Evolutionary conservation across 1,140 invertebrate species (phyloP), one percentile per base, ranked within the genome.

Genomic region (Hyles euphorbiae): DNA sequence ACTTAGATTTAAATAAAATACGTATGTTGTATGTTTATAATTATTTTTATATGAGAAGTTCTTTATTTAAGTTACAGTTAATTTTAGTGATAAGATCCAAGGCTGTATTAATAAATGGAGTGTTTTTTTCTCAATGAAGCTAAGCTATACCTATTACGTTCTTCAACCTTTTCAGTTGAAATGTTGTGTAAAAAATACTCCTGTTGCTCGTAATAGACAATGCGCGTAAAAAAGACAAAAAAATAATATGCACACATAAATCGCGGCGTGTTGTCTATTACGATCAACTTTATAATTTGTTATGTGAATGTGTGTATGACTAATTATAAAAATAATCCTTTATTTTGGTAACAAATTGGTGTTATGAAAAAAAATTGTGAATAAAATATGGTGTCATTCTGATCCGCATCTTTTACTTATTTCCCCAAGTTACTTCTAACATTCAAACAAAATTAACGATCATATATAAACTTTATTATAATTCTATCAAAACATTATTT

Each of bases 261-360:
- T 60, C 53, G 48, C 47, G 56, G 58, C 46, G 59, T 59, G 53
- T 76, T 68, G 49, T 70, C 68, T 78, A 77, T 82, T 77, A 66
- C 56, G 61, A 65, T 63, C 74, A 73, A 66, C 67, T 66, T 22
- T 64, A 62, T 80, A 81, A 78, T 74, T 86, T 88, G 83, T 86
- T 88, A 77, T 78, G 67, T 81, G 76, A 68, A 72, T 81, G 79
- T 87, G 82, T 86, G 83, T 87, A 83, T 85, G 83, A 83, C 79
- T 86, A 83, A 85, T 74, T 79, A 81, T 81, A 33, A 83, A 77
- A 83, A 85, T 80, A 85, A 85, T 85, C 78, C 74, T 85, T 87
- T 88, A 88, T 88, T 87, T 88, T 88, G 83, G 81, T 88, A 86
- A 86, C 78, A 81, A 81, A 83, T 87, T 87, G 85, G 82, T 86